Conservation (phyloP, 2,888 invertebrate genomes). For the Macropis europaea region DNA sequence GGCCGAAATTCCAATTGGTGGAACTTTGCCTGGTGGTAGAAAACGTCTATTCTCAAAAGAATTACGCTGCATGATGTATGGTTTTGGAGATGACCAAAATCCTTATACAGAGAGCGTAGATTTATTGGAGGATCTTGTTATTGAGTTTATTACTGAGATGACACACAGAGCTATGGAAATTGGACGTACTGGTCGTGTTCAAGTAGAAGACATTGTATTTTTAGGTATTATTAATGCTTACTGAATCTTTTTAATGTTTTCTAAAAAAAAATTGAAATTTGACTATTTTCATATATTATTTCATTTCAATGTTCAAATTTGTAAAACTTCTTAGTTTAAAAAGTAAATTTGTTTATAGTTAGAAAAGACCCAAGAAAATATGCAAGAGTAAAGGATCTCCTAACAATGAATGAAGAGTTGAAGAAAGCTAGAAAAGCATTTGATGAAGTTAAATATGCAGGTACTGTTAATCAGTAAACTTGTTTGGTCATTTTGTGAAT, state of each 20-base stretch:
- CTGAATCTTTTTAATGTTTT: too few relatives aligned
- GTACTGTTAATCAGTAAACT: slow-evolving; percentile 81
- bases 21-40: slow-evolving; percentile 84
- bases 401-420: slow-evolving; percentile 99
- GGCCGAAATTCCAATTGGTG: slow-evolving; percentile 86
- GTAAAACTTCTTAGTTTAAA: neutral
- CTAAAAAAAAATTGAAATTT: too few relatives aligned
- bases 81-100: slow-evolving; percentile 99
- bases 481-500: slow-evolving; percentile 30
- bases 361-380: slow-evolving; percentile 98
- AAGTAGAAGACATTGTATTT: slow-evolving; percentile 98
- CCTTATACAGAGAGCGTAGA: slow-evolving; percentile 99
- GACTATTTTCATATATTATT: neutral
- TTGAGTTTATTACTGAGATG: slow-evolving; percentile 98
- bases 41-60: slow-evolving; percentile 95
- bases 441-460: slow-evolving; percentile 98
- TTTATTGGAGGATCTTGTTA: slow-evolving; percentile 97
- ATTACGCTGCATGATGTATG: slow-evolving; percentile 99
- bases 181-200: slow-evolving; percentile 96
- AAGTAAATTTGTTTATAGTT: slow-evolving; percentile 84
- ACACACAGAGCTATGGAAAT: slow-evolving; percentile 97
- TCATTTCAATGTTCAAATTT: neutral
- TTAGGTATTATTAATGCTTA: slow-evolving; percentile 66
- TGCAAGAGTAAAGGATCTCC: slow-evolving; percentile 96
- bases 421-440: slow-evolving; percentile 99